Evolutionary conservation across 2,113 vertebrate species (phyloP), one percentile per base, ranked within the genome.

Genomic region (Jacana jacana): DNA sequence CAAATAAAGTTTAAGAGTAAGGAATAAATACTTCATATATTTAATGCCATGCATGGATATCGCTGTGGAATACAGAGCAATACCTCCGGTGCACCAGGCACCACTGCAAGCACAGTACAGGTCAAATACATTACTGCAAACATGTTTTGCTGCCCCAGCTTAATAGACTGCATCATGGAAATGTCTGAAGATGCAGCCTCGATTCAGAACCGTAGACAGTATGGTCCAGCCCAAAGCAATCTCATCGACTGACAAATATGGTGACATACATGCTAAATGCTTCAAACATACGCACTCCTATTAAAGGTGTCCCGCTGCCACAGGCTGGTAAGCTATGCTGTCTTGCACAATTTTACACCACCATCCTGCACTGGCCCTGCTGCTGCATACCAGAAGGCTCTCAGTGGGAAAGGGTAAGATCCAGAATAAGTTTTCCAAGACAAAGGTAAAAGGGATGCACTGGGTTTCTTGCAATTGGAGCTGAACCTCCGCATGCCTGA

Each of bases 171-270:
- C 24, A 90, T 83, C 49, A 63, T 13, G 37, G 49, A 77, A 77
- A 86, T 73, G n/a, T n/a, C 71, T 90, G 66, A 68, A 88, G 72
- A 80, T 54, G 46, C 63, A 94, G 40, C 44, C 37, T 77, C 57
- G n/a, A 88, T 61, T 82, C 71, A 77, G 80, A 91, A 69, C 18
- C 2, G 1, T 2, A 69, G 54, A 23, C 5, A 18, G 20, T 6
- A 25, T 11, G 17, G 76, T 31, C 31, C 61, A 65, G 37, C 33
- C 46, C 76, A 61, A 89, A 86, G 58, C 40, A 25, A 35, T 33
- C 33, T 61, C 40, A 25, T 40, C 31, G 20, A 14, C 22, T 0
- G 0, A 65, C 70, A 44, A 31, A 54, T 48, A 72, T 31, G 60
- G 39, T 39, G 60, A 27, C 14, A 27, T 24, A 33, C 35, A 65